Evolutionary conservation across 2,113 vertebrate species (phyloP), one percentile per base, ranked within the genome.

Genomic region (Rhipidura dahli): DNA sequence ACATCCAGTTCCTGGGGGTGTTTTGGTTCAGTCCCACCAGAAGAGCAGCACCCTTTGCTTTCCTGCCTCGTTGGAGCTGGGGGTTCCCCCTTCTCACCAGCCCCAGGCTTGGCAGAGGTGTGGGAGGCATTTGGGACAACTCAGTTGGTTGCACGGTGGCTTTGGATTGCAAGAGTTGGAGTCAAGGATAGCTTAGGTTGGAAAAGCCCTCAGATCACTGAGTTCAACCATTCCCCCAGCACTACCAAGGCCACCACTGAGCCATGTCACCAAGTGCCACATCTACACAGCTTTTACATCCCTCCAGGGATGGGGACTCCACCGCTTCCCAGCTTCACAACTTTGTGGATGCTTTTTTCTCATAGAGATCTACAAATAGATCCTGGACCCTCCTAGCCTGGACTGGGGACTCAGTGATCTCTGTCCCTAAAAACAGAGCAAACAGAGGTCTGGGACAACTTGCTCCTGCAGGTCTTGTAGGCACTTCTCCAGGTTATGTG

Each of bases 111-210:
- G 50, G 71, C 10, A 49, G 33, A 51, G 24, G 22, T 5, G 3
- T 16, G 26, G 71, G 69, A 87, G 10, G 63, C 8, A 15, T 42
- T 24, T 77, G 50, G 18, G 21, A 28, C 33, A 73, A 2, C 27
- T 11, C 8, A 44, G 23, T 0, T 24, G 2, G 18, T 3, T n/a
- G 56, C 6, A 61, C 9, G 24, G 11, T 1, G 12, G 5, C 6
- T 51, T 54, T n/a, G 57, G 65, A 24, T 26, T 26, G 6, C 6
- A 9, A 30, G 50, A 63, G 21, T 0, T n/a, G 26, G 60, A 68
- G 17, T 31, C 10, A 20, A 2, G 23, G 23, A n/a, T 66, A 13
- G 8, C 13, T 66, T 1, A 30, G 33, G 24, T 2, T 65, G 76
- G 42, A 57, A 72, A 50, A 65, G 15, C 10, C 20, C 23, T 30